Evolutionary conservation across 2,888 invertebrate species (phyloP), one percentile per base, ranked within the genome.

Genomic region (Trachelus tabidus): DNA sequence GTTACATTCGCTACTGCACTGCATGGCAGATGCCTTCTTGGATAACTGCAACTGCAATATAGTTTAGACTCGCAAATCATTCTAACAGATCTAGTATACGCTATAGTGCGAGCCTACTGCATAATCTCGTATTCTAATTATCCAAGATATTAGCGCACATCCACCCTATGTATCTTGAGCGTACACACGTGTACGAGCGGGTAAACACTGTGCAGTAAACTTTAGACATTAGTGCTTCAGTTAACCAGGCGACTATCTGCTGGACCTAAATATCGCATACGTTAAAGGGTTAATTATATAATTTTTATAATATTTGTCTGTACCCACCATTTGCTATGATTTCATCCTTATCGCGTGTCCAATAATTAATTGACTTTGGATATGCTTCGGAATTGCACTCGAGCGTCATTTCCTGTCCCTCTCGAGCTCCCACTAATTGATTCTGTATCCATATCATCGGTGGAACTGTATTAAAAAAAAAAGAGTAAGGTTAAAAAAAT

Each of bases 361-460:
- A 97, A 90, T 97, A 97, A 92, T 96, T 97, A 85, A 97, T 96
- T 40, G 97, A 96, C 89, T 96, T 96, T 3, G 97, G 97, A 91
- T 94, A 96, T 1, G 97, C 97, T 87, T 97, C 97, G 1, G 96
- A 96, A 88, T 95, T 94, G 86, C 97, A 97, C 89, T 97, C 96
- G 82, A 97, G 92, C 4, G 95, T 94, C 80, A 97, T 93, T 84
- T 95, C 94, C 78, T 96, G 95, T 30, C 96, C 96, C 79, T 95
- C 93, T 33, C 95, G 94, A 0, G 96, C 96, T 0, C 97, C 97
- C 23, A 97, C 96, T 83, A 97, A 92, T 91, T 97, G 97, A 92
- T 97, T 96, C 86, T 95, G 95, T 86, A 97, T 96, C 88, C 94
- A 95, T 81, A 97, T 96, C 94, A 96, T 96, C 15, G 97, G 97